Conservation (phyloP, 2,113 vertebrate species). For the Coptodon rendalli region DNA sequence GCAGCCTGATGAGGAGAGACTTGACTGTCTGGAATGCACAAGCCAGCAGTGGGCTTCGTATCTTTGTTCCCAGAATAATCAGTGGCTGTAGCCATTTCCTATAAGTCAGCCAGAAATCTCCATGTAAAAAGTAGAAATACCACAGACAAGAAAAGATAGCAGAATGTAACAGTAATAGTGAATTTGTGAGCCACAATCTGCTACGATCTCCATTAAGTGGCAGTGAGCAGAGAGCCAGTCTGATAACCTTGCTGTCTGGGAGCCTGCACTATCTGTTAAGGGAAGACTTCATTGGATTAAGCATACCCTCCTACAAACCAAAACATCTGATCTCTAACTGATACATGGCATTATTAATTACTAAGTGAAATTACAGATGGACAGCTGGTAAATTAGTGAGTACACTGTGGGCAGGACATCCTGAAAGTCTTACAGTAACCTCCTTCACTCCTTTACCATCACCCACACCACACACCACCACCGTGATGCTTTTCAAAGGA, state of each 20-base stretch:
- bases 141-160: constrained; percentile 25
- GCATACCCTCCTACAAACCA: constrained; percentile 69
- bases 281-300: constrained; percentile 78
- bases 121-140: constrained; percentile 26
- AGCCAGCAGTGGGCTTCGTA: not conserved
- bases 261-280: constrained; percentile 70
- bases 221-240: constrained; percentile 60
- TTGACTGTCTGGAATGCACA: constrained; percentile 6
- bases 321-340: constrained; percentile 75
- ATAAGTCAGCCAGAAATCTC: constrained; percentile 10
- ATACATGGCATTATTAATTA: constrained; percentile 85
- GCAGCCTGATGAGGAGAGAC: constrained; percentile 9
- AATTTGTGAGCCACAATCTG: constrained; percentile 50
- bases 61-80: constrained; percentile 41
- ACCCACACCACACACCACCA: not conserved
- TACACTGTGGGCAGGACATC: constrained; percentile 4
- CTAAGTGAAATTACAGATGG: constrained; percentile 81
- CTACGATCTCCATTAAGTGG: constrained; percentile 61
- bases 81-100: not conserved
- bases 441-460: not conserved
- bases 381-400: constrained; percentile 66
- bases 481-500: not conserved
- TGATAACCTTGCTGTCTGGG: constrained; percentile 81
- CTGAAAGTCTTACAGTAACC: constrained; percentile 18
- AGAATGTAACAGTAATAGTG: constrained; percentile 41